Percentiles rank a stretch among this genome's conserved stretches.
Evolutionary conservation across 2,888 invertebrate genomes (phyloP).

Genomic region (Agriopis leucophaearia): DNA sequence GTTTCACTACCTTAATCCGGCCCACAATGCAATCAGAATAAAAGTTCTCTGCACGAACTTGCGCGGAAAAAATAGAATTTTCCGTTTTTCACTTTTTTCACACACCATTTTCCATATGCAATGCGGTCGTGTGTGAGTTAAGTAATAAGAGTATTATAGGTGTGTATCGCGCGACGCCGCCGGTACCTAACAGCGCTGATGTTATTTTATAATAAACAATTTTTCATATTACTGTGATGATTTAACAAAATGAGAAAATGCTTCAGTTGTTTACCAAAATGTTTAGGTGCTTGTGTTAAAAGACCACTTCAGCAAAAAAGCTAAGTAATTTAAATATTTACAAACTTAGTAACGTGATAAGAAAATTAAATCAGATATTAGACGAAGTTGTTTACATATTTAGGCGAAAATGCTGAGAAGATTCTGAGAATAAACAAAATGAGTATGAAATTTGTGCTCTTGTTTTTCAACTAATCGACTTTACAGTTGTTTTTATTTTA

Average conservation of each 20-base stretch:
- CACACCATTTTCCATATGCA: constrained; percentile 45
- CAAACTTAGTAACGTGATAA: constrained; percentile 12
- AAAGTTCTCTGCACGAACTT: constrained; percentile 23
- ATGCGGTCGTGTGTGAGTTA: constrained; percentile 37
- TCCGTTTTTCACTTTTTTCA: constrained; percentile 28
- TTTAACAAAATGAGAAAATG: background rate
- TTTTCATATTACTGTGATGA: background rate
- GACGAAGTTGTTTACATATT: constrained; percentile 12
- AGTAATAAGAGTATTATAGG: constrained; percentile 36
- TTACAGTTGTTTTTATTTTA: background rate
- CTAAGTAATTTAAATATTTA: constrained; percentile 18
- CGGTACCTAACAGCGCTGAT: background rate
- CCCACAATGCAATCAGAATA: constrained; percentile 37
- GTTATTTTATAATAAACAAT: background rate
- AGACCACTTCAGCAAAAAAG: background rate
- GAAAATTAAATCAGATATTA: constrained; percentile 18
- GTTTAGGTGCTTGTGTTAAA: background rate
- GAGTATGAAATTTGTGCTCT: background rate
- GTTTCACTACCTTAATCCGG: constrained; percentile 26
- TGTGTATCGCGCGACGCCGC: background rate
- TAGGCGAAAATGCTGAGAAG: constrained; percentile 7
- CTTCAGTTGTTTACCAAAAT: background rate
- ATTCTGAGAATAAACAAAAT: background rate
- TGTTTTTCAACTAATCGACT: background rate
- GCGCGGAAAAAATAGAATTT: constrained; percentile 20